phyloP scores from a whole-genome alignment of 2,797 vertebrate genomes.

The Tiaroga cobitis region DNA sequence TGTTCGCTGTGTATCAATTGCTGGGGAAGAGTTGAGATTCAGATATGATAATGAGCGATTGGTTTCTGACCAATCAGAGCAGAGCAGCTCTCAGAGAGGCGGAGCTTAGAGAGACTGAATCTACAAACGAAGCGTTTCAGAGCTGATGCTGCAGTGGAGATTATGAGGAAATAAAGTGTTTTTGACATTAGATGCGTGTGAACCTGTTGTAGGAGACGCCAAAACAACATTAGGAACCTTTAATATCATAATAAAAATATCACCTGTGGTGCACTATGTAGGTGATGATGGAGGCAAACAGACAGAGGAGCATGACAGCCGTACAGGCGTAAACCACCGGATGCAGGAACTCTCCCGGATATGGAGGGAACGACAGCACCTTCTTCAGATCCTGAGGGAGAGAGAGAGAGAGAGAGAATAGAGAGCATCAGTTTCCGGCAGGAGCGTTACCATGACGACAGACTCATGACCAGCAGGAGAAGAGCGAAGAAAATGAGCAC shows the following conservation, averaged over 20 bases:
- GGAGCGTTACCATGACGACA: conserved; percentile 43
- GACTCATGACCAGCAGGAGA: neutral
- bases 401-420: conserved; percentile 35
- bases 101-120: neutral
- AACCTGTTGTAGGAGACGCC: neutral
- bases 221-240: neutral
- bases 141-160: neutral
- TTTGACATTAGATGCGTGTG: neutral
- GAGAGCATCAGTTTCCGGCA: conserved; percentile 25
- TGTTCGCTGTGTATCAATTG: neutral
- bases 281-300: conserved; percentile 94
- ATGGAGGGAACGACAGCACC: conserved; percentile 91
- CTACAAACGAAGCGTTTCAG: neutral
- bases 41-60: neutral
- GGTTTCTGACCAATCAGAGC: neutral
- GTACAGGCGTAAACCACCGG: conserved; percentile 99
- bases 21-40: neutral
- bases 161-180: neutral
- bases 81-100: neutral
- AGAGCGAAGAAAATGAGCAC: neutral
- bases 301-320: conserved; percentile 96
- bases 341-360: conserved; percentile 97
- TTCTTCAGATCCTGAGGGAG: conserved; percentile 93
- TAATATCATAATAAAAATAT: neutral
- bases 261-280: conserved; percentile 98